A percentile compares a stretch with the other conserved stretches of the same genome.
These are phyloP conservation scores for Xenopus tropicalis DNA, from an alignment of 2,113 vertebrate genomes.

Conservation along the genomic window DNA sequence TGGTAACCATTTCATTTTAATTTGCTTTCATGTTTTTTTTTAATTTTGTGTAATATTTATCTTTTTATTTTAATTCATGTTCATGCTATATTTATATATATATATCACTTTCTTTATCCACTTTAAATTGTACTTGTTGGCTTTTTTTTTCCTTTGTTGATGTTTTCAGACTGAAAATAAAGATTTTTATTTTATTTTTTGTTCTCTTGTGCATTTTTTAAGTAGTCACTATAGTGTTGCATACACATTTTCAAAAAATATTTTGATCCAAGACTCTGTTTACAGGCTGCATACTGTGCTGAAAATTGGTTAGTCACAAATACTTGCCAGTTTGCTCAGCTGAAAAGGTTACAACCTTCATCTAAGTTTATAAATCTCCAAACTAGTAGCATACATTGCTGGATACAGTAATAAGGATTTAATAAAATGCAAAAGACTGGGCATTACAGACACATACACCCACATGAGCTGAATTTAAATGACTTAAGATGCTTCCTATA, in stretches of 20 bases:
- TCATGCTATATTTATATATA: not conserved
- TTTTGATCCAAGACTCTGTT: not conserved
- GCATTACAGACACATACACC: not conserved
- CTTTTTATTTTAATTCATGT: slow-evolving; percentile 67
- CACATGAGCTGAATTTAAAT: too few relatives aligned
- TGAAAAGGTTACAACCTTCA: slow-evolving; percentile 1
- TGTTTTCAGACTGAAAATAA: slow-evolving; percentile 54
- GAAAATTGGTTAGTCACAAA: not conserved
- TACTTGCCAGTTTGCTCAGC: not conserved
- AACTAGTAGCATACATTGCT: not conserved
- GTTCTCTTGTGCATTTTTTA: not conserved
- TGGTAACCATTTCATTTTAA: slow-evolving; percentile 99
- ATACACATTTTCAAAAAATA: not conserved
- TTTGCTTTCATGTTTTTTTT: slow-evolving; percentile 83
- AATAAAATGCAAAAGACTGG: not conserved
- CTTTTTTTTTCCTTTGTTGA: slow-evolving; percentile 61
- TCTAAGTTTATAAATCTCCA: not conserved
- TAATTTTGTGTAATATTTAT: slow-evolving; percentile 77
- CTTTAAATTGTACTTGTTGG: slow-evolving; percentile 51
- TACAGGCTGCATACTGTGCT: not conserved
- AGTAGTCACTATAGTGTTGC: not conserved
- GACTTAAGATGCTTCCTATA: too few relatives aligned
- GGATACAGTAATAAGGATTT: not conserved
- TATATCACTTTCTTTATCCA: slow-evolving; percentile 51
- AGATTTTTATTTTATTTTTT: slow-evolving; percentile 49